phyloP scores from a whole-genome alignment of 1,140 invertebrate species.

The Anastrepha obliqua region DNA sequence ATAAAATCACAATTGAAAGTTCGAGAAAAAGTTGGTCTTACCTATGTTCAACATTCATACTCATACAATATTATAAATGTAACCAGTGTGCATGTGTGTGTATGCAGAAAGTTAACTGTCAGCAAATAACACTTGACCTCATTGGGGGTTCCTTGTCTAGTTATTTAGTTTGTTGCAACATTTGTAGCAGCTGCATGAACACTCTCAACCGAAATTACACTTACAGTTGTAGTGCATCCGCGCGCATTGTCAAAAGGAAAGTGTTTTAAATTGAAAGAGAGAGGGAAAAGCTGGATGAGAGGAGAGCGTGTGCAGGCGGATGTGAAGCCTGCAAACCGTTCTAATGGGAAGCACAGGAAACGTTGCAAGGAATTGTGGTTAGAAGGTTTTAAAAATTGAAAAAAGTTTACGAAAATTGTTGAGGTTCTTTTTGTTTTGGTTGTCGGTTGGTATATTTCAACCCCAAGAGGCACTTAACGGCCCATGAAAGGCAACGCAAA shows the following conservation, averaged over 20 bases:
- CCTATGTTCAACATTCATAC: neutral
- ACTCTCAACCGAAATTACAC: neutral
- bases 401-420: neutral
- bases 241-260: neutral
- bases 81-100: neutral
- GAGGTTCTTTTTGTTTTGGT: neutral
- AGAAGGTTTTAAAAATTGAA: constrained; percentile 22
- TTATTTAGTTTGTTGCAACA: neutral
- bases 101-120: neutral
- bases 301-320: too few relatives aligned
- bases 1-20: neutral
- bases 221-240: neutral
- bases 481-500: neutral
- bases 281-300: too few relatives aligned
- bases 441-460: neutral
- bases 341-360: neutral
- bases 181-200: neutral
- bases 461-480: neutral
- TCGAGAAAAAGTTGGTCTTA: neutral
- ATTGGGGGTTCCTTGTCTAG: neutral
- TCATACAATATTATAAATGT: neutral
- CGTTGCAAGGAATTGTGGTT: neutral
- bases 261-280: too few relatives aligned
- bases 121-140: neutral
- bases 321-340: neutral